A percentile compares a stretch with the other conserved stretches of the same genome.
These are phyloP conservation scores for Ophthalmolycus amberensis DNA, from an alignment of 2,113 vertebrate genomes.

Conservation along the genomic window DNA sequence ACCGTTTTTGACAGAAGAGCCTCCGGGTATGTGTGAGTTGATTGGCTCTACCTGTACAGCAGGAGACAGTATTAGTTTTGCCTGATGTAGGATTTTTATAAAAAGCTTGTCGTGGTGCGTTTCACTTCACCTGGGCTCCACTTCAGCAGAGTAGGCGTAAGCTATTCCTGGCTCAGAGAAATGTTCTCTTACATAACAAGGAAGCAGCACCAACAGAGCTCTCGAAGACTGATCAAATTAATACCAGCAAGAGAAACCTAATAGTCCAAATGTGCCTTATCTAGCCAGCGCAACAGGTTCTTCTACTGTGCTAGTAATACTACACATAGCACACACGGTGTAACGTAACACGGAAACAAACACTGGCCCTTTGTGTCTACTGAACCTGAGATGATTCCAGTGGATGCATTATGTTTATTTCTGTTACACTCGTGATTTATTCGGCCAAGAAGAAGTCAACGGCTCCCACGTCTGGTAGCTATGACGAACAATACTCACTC, in stretches of 20 bases:
- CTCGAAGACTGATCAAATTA: conserved; percentile 49
- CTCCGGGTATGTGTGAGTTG: conserved; percentile 40
- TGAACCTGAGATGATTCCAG: conserved; percentile 47
- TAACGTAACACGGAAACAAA: conserved; percentile 43
- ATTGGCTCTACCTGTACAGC: conserved; percentile 31
- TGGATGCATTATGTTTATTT: conserved; percentile 49
- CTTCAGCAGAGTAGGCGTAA: conserved; percentile 71
- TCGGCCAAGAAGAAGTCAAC: conserved; percentile 25
- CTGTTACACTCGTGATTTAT: conserved; percentile 11
- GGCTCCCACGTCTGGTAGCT: conserved; percentile 28
- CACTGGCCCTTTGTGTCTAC: conserved; percentile 31
- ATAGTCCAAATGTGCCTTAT: conserved; percentile 50
- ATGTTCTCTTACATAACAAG: conserved; percentile 74
- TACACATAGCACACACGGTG: neutral
- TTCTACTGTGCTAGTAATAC: conserved; percentile 58
- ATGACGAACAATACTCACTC: conserved; percentile 51
- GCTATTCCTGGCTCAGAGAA: conserved; percentile 73
- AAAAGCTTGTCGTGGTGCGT: conserved; percentile 57
- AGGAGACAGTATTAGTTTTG: conserved; percentile 26
- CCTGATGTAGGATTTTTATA: conserved; percentile 52
- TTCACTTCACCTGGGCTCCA: conserved; percentile 67
- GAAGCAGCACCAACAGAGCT: conserved; percentile 52
- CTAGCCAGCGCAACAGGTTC: conserved; percentile 27
- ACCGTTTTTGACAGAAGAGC: conserved; percentile 37
- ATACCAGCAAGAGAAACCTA: conserved; percentile 57